phyloP scores from a whole-genome alignment of 2,888 invertebrate genomes.

The Latrodectus elegans region DNA sequence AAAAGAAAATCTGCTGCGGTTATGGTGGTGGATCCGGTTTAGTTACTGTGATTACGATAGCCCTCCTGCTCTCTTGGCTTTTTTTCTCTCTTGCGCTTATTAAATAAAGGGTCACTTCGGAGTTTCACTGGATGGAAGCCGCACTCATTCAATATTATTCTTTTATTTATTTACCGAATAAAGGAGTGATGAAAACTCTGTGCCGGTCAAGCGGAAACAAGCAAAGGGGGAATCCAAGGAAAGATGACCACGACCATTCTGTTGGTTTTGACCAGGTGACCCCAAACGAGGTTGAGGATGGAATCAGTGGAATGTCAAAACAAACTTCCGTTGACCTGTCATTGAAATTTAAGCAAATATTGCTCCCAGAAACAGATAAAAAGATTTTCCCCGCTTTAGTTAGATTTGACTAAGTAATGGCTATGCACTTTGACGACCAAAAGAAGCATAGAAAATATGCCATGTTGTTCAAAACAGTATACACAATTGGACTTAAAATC shows the following conservation, averaged over 20 bases:
- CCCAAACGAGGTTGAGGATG: not conserved
- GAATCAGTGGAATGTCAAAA: too few relatives aligned
- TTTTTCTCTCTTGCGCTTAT: not conserved
- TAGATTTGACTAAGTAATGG: too few relatives aligned
- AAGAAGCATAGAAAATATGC: too few relatives aligned
- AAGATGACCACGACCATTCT: constrained; percentile 2
- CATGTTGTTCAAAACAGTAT: too few relatives aligned
- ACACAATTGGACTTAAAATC: too few relatives aligned
- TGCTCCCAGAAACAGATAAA: too few relatives aligned
- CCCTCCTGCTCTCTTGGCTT: constrained; percentile 1
- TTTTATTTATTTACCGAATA: constrained; percentile 13
- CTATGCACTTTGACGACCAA: too few relatives aligned
- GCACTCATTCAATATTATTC: not conserved
- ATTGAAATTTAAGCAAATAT: too few relatives aligned
- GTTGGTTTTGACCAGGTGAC: not conserved
- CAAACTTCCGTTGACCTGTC: too few relatives aligned
- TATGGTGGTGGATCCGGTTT: constrained; percentile 26
- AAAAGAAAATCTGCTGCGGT: not conserved
- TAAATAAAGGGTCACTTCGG: not conserved
- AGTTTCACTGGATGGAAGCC: not conserved
- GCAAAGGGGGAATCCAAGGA: constrained; percentile 5
- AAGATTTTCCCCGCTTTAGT: too few relatives aligned
- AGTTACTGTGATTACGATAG: constrained; percentile 26
- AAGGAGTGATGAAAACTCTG: constrained; percentile 24
- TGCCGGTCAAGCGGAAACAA: constrained; percentile 50